Evolutionary conservation across 2,113 vertebrate species (phyloP).

Genomic region (Rhea americana): DNA sequence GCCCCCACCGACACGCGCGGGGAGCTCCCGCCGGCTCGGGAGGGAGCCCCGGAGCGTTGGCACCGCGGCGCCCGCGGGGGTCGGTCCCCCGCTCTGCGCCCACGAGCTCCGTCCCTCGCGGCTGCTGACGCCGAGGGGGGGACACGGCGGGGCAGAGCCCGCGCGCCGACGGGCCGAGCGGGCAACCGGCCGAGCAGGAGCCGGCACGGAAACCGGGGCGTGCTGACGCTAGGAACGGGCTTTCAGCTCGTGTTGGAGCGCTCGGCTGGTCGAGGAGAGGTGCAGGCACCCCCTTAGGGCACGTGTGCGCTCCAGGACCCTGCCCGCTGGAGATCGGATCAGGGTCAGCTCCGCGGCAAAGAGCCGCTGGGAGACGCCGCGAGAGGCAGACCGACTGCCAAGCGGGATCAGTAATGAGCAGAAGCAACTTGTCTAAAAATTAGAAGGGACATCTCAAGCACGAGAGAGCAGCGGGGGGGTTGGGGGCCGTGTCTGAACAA

Average conservation of each 20-base stretch:
- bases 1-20: background rate
- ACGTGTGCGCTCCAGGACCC: background rate
- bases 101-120: background rate
- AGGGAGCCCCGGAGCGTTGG: too few species aligned
- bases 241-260: rapidly evolving
- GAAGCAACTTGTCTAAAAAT: constrained; percentile 29
- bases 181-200: background rate
- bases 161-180: rapidly evolving
- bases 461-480: background rate
- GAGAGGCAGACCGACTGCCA: constrained; percentile 17
- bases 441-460: constrained; percentile 6
- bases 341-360: background rate
- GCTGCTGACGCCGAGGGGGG: background rate
- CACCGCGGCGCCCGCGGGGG: too few species aligned
- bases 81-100: background rate
- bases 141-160: background rate
- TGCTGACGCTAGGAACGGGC: background rate
- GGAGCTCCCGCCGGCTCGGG: too few species aligned
- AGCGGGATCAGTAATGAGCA: background rate
- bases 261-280: background rate
- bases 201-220: background rate
- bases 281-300: background rate
- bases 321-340: background rate
- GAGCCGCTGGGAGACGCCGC: background rate
- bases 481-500: background rate